Conservation (phyloP, 2,888 invertebrate species). For the Pocota personata region DNA sequence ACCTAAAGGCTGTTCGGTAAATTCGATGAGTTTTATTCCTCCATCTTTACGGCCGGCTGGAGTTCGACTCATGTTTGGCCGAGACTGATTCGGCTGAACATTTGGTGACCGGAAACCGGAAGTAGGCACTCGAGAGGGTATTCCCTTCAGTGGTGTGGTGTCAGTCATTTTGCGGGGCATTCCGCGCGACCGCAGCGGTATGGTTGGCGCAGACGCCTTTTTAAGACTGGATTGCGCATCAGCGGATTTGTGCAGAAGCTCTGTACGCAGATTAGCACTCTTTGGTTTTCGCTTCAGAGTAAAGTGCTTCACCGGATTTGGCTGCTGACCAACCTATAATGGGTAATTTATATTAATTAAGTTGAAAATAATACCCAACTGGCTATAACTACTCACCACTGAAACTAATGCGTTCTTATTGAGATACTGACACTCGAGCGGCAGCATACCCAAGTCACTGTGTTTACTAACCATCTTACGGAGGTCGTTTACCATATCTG, state of each 20-base stretch:
- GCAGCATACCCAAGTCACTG: conserved; percentile 93
- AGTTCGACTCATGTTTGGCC: conserved; percentile 85
- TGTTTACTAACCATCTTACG: conserved; percentile 92
- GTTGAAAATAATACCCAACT: neutral
- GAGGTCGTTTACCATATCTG: conserved; percentile 93
- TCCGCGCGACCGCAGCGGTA: conserved; percentile 92
- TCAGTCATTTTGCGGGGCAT: conserved; percentile 99
- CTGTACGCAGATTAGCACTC: conserved; percentile 94
- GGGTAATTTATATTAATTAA: conserved; percentile 37
- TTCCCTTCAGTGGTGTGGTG: conserved; percentile 95
- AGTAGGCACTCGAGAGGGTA: conserved; percentile 91
- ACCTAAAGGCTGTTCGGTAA: conserved; percentile 95
- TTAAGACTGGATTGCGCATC: conserved; percentile 95
- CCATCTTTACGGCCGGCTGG: conserved; percentile 91
- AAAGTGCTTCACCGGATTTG: conserved; percentile 95
- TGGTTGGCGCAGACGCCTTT: conserved; percentile 93
- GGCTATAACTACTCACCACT: conserved; percentile 85
- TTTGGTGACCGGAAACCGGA: conserved; percentile 86
- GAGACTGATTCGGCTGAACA: conserved; percentile 81
- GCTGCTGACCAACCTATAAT: conserved; percentile 89
- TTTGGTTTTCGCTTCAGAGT: conserved; percentile 96
- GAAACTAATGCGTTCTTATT: conserved; percentile 96
- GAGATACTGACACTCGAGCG: conserved; percentile 97
- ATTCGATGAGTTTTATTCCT: conserved; percentile 96
- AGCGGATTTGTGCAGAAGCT: conserved; percentile 94